A percentile compares a stretch with the other conserved stretches of the same genome.
These are phyloP conservation scores for Paralvinella palmiformis DNA, from an alignment of 1,140 invertebrate genomes.

Conservation along the genomic window DNA sequence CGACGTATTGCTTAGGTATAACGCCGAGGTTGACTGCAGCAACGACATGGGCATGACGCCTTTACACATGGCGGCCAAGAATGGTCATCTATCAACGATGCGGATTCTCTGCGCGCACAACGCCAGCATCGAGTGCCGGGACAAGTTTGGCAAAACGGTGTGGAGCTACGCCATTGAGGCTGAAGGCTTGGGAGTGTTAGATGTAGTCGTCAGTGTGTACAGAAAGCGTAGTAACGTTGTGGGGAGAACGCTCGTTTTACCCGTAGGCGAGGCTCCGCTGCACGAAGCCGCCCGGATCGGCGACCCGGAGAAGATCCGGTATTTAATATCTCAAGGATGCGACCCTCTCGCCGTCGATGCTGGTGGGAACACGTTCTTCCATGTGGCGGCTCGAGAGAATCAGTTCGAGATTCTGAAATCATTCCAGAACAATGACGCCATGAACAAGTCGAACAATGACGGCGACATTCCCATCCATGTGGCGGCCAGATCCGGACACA, in stretches of 20 bases:
- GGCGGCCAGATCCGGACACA: slow-evolving; percentile 13
- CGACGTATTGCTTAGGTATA: slow-evolving; percentile 2
- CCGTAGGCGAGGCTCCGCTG: slow-evolving; percentile 12
- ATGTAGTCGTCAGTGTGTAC: not conserved
- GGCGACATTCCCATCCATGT: slow-evolving; percentile 18
- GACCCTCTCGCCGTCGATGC: not conserved
- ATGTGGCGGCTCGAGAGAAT: slow-evolving; percentile 15
- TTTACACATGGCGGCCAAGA: slow-evolving; percentile 6
- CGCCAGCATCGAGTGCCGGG: slow-evolving; percentile 5
- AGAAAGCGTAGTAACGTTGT: not conserved
- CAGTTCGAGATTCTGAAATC: slow-evolving; percentile 2
- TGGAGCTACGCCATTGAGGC: slow-evolving; percentile 13
- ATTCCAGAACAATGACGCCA: slow-evolving; percentile 4
- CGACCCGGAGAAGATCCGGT: slow-evolving; percentile 10
- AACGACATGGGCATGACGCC: slow-evolving; percentile 15
- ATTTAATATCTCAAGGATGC: not conserved
- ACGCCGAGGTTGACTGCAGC: not conserved
- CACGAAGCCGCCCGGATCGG: slow-evolving; percentile 17
- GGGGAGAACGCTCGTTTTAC: slow-evolving; percentile 2
- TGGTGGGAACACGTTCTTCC: slow-evolving; percentile 16
- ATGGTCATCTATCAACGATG: slow-evolving; percentile 4
- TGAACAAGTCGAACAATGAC: slow-evolving; percentile 4
- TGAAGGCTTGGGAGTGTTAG: not conserved
- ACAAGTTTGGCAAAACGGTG: slow-evolving; percentile 12
- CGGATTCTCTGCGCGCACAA: not conserved